Conservation (phyloP, 2,888 invertebrate genomes). For the Macrosiphum euphorbiae region DNA sequence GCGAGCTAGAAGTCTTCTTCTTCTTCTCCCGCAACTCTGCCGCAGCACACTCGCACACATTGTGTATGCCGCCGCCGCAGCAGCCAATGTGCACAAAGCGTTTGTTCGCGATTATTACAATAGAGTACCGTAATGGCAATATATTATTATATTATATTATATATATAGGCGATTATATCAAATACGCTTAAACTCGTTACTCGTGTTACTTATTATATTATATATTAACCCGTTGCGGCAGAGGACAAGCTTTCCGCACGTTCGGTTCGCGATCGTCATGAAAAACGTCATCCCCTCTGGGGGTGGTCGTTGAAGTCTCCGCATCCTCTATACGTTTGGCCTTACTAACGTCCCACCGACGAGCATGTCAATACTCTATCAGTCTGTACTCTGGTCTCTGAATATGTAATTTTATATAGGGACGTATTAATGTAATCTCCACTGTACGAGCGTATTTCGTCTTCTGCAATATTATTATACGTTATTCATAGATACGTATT, state of each 20-base stretch:
- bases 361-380: not conserved
- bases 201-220: not conserved
- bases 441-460: not conserved
- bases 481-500: not conserved
- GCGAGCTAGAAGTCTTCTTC: conserved; percentile 34
- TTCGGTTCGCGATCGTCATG: not conserved
- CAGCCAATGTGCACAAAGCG: conserved; percentile 46
- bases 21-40: conserved; percentile 13
- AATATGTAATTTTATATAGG: not conserved
- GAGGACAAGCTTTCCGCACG: not conserved
- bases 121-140: conserved; percentile 61
- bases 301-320: not conserved
- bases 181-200: not conserved
- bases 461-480: not conserved
- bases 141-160: conserved; percentile 1
- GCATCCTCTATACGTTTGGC: not conserved
- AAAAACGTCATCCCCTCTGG: no score
- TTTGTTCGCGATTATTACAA: conserved; percentile 56
- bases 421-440: not conserved
- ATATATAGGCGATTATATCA: conserved; percentile 30
- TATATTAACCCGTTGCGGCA: not conserved
- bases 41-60: not conserved
- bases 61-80: conserved; percentile 20
- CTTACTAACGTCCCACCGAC: not conserved
- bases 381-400: no score